phyloP scores from a whole-genome alignment of 2,113 vertebrate genomes.

The Apteryx owenii region DNA sequence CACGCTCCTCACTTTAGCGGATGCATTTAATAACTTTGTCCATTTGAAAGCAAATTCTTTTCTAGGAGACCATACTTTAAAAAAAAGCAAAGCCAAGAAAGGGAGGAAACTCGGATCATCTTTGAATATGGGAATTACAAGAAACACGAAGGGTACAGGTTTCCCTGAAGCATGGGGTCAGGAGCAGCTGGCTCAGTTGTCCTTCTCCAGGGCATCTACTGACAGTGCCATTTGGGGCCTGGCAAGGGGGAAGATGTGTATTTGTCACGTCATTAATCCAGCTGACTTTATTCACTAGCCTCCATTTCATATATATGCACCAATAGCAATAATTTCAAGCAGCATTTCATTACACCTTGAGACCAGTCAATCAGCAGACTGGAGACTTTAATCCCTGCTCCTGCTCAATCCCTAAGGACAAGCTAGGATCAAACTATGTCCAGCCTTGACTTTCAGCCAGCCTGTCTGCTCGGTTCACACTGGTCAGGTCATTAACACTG shows the following conservation, averaged over 20 bases:
- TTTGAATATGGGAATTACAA: background rate
- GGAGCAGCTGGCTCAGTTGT: background rate
- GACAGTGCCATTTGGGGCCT: background rate
- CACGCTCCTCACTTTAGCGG: background rate
- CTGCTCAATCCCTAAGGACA: background rate
- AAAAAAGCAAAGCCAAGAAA: background rate
- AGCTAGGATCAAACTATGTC: background rate
- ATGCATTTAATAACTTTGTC: background rate
- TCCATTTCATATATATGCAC: background rate
- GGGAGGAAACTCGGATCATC: background rate
- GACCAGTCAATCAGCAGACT: background rate
- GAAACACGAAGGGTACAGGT: background rate
- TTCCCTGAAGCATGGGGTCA: background rate
- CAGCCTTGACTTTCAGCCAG: background rate
- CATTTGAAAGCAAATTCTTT: background rate
- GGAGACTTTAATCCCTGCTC: background rate
- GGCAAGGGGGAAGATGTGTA: background rate
- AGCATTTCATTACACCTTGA: background rate
- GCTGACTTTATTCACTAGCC: background rate
- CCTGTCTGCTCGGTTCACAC: background rate
- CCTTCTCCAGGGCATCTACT: background rate
- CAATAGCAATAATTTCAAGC: background rate
- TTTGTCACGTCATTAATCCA: background rate
- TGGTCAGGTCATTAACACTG: background rate
- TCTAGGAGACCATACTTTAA: background rate